Evolutionary conservation across 2,888 invertebrate species (phyloP), one percentile per base, ranked within the genome.

Genomic region (Drosophila multiciliata): DNA sequence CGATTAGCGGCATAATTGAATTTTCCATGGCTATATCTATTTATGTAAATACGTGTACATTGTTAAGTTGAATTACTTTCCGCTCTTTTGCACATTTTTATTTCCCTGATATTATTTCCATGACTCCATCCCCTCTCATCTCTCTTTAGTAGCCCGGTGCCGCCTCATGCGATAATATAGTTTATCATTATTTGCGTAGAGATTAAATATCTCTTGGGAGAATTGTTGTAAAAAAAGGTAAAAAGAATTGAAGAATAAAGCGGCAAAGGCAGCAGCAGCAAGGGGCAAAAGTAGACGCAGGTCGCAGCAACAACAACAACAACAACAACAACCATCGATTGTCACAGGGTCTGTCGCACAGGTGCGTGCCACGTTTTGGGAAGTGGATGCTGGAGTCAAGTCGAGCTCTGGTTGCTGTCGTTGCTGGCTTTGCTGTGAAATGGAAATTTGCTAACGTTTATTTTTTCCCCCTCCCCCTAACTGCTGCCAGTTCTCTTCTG

Each of bases 51-150:
- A 83, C 90, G 87, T 90, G 89, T 87, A 87, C 89, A 87, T 90
- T 90, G 82, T 84, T 87, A 82, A 89, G 85, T 91, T 90, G 89
- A 90, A 85, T 91, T 91, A 90, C 83, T 88, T 89, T 89, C 90
- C 86, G 89, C 90, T 67, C 66, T 72, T 80, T 79, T 89, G 91
- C 90, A 87, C 89, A 91, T 82, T 85, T 87, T 86, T 89, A 89
- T 90, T 84, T 83, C 74, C 74, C 76, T 67, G 79, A 80, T 83
- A 79, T 78, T 77, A 79, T 84, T 78, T 68, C 67, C 61, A 50
- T 54, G 61, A 42, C 66, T 61, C 26, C 11, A 11, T 20, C 32
- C 29, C 54, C 40, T 53, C 61, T 55, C n/a, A 50, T 62, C 32
- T 55, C 61, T 38, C 65, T 66, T 20, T 26, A 26, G 70, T 38